Evolutionary conservation across 2,888 invertebrate species (phyloP).

Genomic region (Thera britannica): DNA sequence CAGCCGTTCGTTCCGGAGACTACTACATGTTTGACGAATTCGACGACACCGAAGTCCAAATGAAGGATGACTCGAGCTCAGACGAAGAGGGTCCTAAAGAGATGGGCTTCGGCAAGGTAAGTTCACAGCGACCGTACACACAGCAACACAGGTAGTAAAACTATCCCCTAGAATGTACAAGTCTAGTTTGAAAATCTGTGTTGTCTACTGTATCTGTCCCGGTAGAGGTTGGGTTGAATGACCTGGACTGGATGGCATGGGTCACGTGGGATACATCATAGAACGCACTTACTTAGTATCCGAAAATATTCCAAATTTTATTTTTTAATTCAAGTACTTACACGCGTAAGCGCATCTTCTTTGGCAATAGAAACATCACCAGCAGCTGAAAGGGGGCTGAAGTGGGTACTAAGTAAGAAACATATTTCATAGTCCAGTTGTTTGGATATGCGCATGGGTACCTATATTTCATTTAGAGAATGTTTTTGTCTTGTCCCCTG

Average conservation of each 20-base stretch:
- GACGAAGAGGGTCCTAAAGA: conserved; percentile 81
- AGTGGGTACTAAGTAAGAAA: conserved; percentile 43
- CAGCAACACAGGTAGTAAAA: conserved; percentile 31
- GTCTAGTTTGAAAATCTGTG: conserved; percentile 31
- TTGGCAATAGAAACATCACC: conserved; percentile 37
- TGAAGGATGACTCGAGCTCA: conserved; percentile 85
- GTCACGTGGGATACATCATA: conserved; percentile 35
- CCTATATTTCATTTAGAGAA: conserved; percentile 23
- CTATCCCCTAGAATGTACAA: conserved; percentile 17
- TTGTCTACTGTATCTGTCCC: conserved; percentile 32
- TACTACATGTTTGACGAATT: conserved; percentile 99
- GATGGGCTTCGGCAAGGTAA: conserved; percentile 85
- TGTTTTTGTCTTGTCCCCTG: conserved; percentile 36
- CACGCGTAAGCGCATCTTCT: conserved; percentile 16
- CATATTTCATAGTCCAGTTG: conserved; percentile 24
- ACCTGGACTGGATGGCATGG: conserved; percentile 43
- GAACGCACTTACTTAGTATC: conserved; percentile 43
- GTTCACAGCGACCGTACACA: conserved; percentile 27
- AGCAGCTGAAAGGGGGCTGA: conserved; percentile 23
- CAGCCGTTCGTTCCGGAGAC: conserved; percentile 98
- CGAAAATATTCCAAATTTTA: conserved; percentile 38
- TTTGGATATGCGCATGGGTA: conserved; percentile 41
- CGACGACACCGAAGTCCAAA: conserved; percentile 91
- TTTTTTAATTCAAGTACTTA: conserved; percentile 9
- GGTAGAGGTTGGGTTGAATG: conserved; percentile 39